Evolutionary conservation across 2,888 invertebrate species (phyloP).

Genomic region (Eilema caniola): DNA sequence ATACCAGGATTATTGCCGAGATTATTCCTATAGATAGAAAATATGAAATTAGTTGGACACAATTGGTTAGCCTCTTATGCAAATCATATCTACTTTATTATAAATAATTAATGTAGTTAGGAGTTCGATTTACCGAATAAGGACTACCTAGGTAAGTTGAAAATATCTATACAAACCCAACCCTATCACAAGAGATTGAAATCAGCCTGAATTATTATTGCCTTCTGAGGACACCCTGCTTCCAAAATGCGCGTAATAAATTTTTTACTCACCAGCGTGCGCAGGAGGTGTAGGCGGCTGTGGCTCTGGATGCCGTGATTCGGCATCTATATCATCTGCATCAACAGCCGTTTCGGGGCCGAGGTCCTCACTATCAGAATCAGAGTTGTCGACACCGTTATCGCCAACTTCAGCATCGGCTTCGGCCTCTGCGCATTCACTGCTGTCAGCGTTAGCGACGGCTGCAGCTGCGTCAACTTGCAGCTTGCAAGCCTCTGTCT

Average conservation of each 20-base stretch:
- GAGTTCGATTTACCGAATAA: neutral
- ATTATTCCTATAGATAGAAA: neutral
- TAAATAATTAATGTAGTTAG: neutral
- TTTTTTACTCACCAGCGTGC: slow-evolving; percentile 80
- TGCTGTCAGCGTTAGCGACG: slow-evolving; percentile 65
- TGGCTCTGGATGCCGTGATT: slow-evolving; percentile 78
- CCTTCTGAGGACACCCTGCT: too few relatives aligned
- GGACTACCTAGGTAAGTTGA: neutral
- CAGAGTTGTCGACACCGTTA: slow-evolving; percentile 79
- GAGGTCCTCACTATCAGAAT: slow-evolving; percentile 89
- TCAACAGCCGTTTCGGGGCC: slow-evolving; percentile 93
- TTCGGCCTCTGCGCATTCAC: slow-evolving; percentile 59
- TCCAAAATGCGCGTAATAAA: neutral
- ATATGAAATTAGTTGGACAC: neutral
- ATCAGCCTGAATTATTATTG: neutral
- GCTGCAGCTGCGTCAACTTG: slow-evolving; percentile 65
- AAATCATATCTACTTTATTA: neutral
- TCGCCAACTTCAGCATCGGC: slow-evolving; percentile 57
- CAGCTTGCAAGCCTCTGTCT: slow-evolving; percentile 74
- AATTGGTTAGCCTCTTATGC: neutral
- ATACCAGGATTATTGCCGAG: neutral
- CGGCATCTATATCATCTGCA: slow-evolving; percentile 87
- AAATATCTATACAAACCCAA: neutral
- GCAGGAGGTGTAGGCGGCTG: slow-evolving; percentile 87
- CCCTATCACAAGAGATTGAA: neutral